phyloP scores from a whole-genome alignment of 1,140 invertebrate genomes.

The Penaeus chinensis region DNA sequence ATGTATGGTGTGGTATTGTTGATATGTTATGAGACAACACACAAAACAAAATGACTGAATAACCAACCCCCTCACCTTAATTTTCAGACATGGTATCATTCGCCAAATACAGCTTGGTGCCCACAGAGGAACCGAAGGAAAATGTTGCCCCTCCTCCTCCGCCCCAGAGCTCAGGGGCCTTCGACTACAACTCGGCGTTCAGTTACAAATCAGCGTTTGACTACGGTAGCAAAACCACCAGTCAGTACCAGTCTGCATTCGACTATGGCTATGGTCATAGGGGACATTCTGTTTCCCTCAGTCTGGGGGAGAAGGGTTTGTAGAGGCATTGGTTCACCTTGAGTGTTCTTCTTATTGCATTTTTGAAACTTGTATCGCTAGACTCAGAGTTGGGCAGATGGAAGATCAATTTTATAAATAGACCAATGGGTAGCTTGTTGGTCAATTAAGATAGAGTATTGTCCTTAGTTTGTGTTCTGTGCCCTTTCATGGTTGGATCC shows the following conservation, averaged over 20 bases:
- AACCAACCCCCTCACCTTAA: not conserved
- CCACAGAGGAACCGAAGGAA: conserved; percentile 52
- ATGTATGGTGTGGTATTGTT: too few relatives aligned
- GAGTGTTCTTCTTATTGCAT: conserved; percentile 25
- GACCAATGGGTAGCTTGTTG: too few relatives aligned
- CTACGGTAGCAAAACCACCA: conserved; percentile 45
- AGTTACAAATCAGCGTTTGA: conserved; percentile 58
- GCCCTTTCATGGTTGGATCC: too few relatives aligned
- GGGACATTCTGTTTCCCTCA: conserved; percentile 54
- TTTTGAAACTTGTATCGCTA: too few relatives aligned
- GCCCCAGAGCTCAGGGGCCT: conserved; percentile 29
- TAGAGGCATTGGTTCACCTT: conserved; percentile 51
- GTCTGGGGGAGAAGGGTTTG: conserved; percentile 57
- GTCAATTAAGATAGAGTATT: too few relatives aligned
- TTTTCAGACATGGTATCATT: conserved; percentile 47
- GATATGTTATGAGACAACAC: not conserved
- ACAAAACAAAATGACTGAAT: not conserved
- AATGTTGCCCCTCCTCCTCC: not conserved
- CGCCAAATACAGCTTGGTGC: conserved; percentile 54
- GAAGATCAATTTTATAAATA: too few relatives aligned
- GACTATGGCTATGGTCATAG: conserved; percentile 60
- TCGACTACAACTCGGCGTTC: conserved; percentile 58
- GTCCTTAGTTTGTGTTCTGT: too few relatives aligned
- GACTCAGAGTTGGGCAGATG: too few relatives aligned
- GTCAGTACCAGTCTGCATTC: conserved; percentile 59